A percentile compares a stretch with the other conserved stretches of the same genome.
Evolutionary conservation across 92 coral and sea anemone species (phyloP).

Genomic region (Epizoanthus stellaris): DNA sequence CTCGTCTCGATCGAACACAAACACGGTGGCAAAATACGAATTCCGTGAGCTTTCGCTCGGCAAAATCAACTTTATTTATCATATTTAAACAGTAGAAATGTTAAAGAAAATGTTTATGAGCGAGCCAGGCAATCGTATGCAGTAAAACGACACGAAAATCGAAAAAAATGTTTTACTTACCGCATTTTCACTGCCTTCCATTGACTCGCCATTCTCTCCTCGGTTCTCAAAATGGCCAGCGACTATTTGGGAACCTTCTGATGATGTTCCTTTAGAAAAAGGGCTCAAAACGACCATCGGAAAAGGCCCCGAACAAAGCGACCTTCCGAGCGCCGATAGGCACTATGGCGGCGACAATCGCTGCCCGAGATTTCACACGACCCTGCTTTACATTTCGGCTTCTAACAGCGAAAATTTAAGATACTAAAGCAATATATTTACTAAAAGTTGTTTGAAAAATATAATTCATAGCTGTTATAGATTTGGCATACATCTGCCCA

Average conservation of each 20-base stretch:
- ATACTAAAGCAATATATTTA: neutral
- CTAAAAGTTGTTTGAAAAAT: neutral
- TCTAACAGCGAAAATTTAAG: neutral
- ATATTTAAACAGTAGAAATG: constrained; percentile 1
- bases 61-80: neutral
- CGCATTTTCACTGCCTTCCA: constrained; percentile 15
- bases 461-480: neutral
- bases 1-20: no score
- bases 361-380: neutral
- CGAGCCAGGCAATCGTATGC: neutral
- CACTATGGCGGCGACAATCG: constrained; percentile 13
- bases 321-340: neutral
- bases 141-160: constrained; percentile 1
- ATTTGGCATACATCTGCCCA: neutral
- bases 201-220: neutral
- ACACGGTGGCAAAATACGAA: neutral
- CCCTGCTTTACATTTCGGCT: neutral
- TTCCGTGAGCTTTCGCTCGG: constrained; percentile 8
- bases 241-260: constrained; percentile 22
- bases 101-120: constrained; percentile 2
- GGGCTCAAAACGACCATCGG: constrained; percentile 2
- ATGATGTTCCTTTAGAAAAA: constrained; percentile 17
- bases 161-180: constrained; percentile 22
- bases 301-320: constrained; percentile 13
- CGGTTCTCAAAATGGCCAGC: constrained; percentile 19